Evolutionary conservation across 2,888 invertebrate species (phyloP).

Genomic region (Scaeva pyrastri): DNA sequence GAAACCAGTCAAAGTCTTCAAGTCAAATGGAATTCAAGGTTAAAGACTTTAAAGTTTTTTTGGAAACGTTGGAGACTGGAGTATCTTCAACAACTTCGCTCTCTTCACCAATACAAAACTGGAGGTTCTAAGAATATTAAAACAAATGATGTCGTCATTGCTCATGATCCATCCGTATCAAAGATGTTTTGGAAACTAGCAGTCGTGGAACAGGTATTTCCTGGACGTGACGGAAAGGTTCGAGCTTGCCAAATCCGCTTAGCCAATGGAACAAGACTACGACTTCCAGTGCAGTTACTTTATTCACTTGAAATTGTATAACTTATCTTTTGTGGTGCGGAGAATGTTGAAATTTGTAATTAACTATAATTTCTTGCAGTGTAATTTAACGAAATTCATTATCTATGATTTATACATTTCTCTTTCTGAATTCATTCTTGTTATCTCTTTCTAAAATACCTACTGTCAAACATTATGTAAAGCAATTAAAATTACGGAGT

Average conservation of each 20-base stretch:
- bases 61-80: too few relatives aligned
- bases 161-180: conserved; percentile 49
- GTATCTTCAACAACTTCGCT: neutral
- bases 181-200: conserved; percentile 54
- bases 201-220: conserved; percentile 47
- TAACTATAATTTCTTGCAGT: too few relatives aligned
- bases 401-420: too few relatives aligned
- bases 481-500: too few relatives aligned
- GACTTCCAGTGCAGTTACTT: conserved; percentile 50
- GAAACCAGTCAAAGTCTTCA: conserved; percentile 10
- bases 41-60: conserved; percentile 16
- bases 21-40: conserved; percentile 10
- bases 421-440: too few relatives aligned
- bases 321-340: neutral
- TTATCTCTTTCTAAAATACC: too few relatives aligned
- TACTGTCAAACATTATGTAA: too few relatives aligned
- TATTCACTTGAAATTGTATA: conserved; percentile 34
- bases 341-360: conserved; percentile 4
- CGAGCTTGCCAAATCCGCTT: conserved; percentile 47
- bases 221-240: conserved; percentile 52
- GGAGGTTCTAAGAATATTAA: neutral
- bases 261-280: conserved; percentile 42
- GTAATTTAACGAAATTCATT: too few relatives aligned
- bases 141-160: conserved; percentile 49
- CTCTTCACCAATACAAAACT: neutral